phyloP scores from a whole-genome alignment of 1,140 invertebrate species.

The Parapsyche elsis region DNA sequence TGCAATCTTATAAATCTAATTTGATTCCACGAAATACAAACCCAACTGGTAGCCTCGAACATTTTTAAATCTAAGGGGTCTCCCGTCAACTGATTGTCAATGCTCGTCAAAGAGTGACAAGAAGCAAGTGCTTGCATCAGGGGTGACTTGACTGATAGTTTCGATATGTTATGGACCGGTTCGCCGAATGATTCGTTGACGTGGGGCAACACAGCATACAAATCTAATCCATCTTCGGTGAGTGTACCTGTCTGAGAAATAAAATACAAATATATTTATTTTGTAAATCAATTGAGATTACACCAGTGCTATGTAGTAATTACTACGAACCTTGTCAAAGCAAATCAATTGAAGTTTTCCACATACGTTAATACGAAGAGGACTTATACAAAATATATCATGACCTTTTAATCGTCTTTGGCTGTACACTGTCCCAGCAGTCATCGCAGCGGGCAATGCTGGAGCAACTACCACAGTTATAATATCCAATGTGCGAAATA shows the following conservation, averaged over 20 bases:
- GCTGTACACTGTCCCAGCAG: conserved; percentile 85
- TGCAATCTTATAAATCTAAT: no score
- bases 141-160: conserved; percentile 64
- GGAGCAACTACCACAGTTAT: conserved; percentile 96
- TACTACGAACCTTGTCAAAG: conserved; percentile 85
- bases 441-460: conserved; percentile 93
- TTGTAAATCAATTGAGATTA: conserved; percentile 11
- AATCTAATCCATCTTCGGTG: conserved; percentile 93
- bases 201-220: conserved; percentile 85
- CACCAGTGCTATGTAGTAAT: background rate
- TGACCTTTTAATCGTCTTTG: conserved; percentile 82
- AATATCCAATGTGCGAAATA: conserved; percentile 82
- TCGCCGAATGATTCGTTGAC: conserved; percentile 68
- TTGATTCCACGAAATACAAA: no score
- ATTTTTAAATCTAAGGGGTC: conserved; percentile 90
- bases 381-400: conserved; percentile 91
- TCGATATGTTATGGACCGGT: conserved; percentile 68
- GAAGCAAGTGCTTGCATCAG: conserved; percentile 76
- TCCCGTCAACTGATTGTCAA: conserved; percentile 79
- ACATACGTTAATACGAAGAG: conserved; percentile 88
- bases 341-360: conserved; percentile 93
- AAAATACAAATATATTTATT: background rate
- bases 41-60: conserved; percentile 88
- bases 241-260: conserved; percentile 86
- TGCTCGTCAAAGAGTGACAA: conserved; percentile 85